Conservation (phyloP, 2,888 invertebrate species). For the Drosophila demipolita region DNA sequence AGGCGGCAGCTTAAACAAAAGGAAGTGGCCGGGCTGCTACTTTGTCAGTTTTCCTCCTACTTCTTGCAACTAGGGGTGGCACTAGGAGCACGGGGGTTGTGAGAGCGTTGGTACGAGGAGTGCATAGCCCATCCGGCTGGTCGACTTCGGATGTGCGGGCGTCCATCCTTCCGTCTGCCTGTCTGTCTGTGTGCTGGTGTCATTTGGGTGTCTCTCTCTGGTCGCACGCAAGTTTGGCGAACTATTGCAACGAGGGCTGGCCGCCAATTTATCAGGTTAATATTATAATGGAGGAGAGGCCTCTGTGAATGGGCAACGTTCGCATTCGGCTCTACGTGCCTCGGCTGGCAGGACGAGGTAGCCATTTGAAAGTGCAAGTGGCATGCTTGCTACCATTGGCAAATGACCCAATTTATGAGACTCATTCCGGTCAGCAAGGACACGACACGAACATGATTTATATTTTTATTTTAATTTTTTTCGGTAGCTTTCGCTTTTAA, state of each 20-base stretch:
- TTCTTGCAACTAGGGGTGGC: neutral
- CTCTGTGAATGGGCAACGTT: slow-evolving; percentile 7
- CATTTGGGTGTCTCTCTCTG: slow-evolving; percentile 70
- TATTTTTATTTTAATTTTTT: slow-evolving; percentile 42
- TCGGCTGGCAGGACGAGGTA: slow-evolving; percentile 40
- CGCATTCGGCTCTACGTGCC: slow-evolving; percentile 49
- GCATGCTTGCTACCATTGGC: slow-evolving; percentile 70
- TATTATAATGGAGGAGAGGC: slow-evolving; percentile 61
- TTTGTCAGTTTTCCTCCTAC: slow-evolving; percentile 75
- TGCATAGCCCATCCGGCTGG: slow-evolving; percentile 27
- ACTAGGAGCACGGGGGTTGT: too few relatives aligned
- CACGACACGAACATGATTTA: slow-evolving; percentile 43
- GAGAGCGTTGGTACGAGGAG: neutral
- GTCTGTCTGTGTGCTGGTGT: slow-evolving; percentile 43
- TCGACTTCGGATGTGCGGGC: slow-evolving; percentile 72
- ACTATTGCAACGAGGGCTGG: slow-evolving; percentile 67
- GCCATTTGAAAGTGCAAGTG: slow-evolving; percentile 81
- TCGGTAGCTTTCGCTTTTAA: slow-evolving; percentile 60
- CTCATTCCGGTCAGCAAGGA: slow-evolving; percentile 68
- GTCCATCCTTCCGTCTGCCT: slow-evolving; percentile 39
- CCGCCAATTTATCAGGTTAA: slow-evolving; percentile 79
- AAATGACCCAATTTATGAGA: slow-evolving; percentile 79
- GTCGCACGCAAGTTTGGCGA: slow-evolving; percentile 81
- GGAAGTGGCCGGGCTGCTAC: slow-evolving; percentile 79
- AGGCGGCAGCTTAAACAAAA: slow-evolving; percentile 78